Conservation (phyloP, 2,888 invertebrate species). For the Tachina grossa region DNA sequence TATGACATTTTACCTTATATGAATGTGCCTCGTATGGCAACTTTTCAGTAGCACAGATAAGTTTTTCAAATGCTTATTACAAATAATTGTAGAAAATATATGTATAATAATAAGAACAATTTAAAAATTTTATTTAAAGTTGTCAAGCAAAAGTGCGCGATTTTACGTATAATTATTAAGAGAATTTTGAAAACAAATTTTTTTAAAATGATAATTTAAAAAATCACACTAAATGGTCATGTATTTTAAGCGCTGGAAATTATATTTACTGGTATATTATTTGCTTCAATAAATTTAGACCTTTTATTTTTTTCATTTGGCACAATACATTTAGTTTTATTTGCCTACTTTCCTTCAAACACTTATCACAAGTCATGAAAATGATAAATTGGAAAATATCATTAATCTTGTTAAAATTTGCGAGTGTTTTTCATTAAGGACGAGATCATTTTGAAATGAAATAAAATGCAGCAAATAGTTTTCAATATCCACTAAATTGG, state of each 20-base stretch:
- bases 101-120: too few relatives aligned
- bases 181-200: too few relatives aligned
- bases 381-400: constrained; percentile 40
- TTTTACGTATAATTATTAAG: too few relatives aligned
- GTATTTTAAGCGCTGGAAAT: neutral
- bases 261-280: neutral
- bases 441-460: neutral
- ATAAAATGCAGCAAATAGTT: neutral
- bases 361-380: constrained; percentile 25
- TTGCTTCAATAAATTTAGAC: neutral
- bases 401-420: neutral
- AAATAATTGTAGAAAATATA: too few relatives aligned
- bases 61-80: too few relatives aligned
- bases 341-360: constrained; percentile 17
- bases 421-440: neutral
- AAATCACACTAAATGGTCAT: too few relatives aligned
- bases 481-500: neutral
- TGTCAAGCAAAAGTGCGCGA: too few relatives aligned
- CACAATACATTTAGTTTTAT: constrained; percentile 31
- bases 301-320: neutral
- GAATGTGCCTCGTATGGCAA: too few relatives aligned
- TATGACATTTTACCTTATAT: too few relatives aligned
- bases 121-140: too few relatives aligned
- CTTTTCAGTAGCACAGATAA: too few relatives aligned
- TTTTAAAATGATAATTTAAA: too few relatives aligned